Evolutionary conservation across 2,888 invertebrate species (phyloP), one percentile per base, ranked within the genome.

Genomic region (Caenorhabditis sp.): DNA sequence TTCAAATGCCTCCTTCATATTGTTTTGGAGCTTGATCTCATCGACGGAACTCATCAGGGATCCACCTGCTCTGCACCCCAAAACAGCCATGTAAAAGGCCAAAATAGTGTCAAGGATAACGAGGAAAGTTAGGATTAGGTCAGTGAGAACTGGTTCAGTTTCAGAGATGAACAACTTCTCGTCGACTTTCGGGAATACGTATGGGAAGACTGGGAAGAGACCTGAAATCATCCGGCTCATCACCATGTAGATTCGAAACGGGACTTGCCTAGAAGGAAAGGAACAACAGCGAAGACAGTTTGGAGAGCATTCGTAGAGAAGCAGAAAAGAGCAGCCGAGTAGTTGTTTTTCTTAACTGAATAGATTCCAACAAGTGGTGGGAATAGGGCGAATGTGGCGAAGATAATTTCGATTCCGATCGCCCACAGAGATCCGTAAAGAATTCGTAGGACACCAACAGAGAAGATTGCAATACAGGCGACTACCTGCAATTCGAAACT

Each of bases 1-100:
- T n/a, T 84, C 84, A 49, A 80, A 84, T 19, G 84, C 84, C n/a
- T 64, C 72, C 24, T 70, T 75, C 76, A 84, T 75, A 35, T 76
- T 75, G 12, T 61, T 72, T 8, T 76, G 72, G 10, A 84, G 64
- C 24, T 73, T 80, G 22, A 84, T 41, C 22, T 80, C 76, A 61
- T 84, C 84, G 5, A 84, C 76, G 4, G 41, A 44, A 41, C 24
- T 72, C 72, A 84, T 79, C 6, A 76, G 47, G 8, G 70, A 68
- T 76, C 84, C 84, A 2, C 58, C 68, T 28, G 80, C 56, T 41
- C 47, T 51, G 56, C 84, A 80, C 14, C 80, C 84, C 14, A 69
- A 31, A 1, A 84, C 69, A 12, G 64, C 41, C 56, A 84, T 28
- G 7, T 41, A 22, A 31, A 76, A 68, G 7, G 84, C 73, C 26